These are phyloP conservation scores for Arge pagana DNA, from an alignment of 2,888 invertebrate species.

Conservation along the genomic window DNA sequence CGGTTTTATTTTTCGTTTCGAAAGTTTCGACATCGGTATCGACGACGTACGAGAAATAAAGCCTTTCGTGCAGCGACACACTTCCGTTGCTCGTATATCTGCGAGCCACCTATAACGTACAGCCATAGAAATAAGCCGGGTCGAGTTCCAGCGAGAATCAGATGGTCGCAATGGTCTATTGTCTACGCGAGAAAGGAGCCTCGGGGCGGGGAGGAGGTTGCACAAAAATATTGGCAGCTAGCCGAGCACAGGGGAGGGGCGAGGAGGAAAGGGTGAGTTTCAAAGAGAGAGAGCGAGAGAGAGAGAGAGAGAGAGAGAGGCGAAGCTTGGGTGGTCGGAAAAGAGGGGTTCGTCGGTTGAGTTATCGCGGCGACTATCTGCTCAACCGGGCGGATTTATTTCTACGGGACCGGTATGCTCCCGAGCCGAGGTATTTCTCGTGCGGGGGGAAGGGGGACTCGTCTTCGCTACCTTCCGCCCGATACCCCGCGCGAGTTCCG, in stretches of 20 bases:
- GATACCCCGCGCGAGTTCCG: too few relatives aligned
- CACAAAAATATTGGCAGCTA: conserved; percentile 8
- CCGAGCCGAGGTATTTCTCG: conserved; percentile 50
- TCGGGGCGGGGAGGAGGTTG: too few relatives aligned
- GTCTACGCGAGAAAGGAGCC: conserved; percentile 1
- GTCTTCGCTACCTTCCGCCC: too few relatives aligned
- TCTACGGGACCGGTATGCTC: conserved; percentile 55
- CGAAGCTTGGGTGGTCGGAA: conserved; percentile 1
- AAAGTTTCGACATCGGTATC: too few relatives aligned
- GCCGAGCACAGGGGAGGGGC: neutral
- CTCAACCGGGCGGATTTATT: conserved; percentile 52
- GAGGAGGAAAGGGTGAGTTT: neutral
- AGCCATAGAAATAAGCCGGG: too few relatives aligned
- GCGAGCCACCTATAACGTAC: too few relatives aligned
- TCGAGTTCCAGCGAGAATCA: too few relatives aligned
- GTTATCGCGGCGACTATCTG: conserved; percentile 54
- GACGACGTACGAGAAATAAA: too few relatives aligned
- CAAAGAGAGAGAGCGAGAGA: neutral
- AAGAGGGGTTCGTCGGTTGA: conserved; percentile 43
- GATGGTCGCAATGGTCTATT: conserved; percentile 2
- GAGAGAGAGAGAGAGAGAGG: neutral
- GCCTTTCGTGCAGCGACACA: too few relatives aligned
- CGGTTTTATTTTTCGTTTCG: too few relatives aligned
- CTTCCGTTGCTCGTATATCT: too few relatives aligned
- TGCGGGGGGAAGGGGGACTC: conserved; percentile 39